These are phyloP conservation scores for Ochotona princeps DNA, from an alignment of 2,113 vertebrate genomes.

Conservation along the genomic window DNA sequence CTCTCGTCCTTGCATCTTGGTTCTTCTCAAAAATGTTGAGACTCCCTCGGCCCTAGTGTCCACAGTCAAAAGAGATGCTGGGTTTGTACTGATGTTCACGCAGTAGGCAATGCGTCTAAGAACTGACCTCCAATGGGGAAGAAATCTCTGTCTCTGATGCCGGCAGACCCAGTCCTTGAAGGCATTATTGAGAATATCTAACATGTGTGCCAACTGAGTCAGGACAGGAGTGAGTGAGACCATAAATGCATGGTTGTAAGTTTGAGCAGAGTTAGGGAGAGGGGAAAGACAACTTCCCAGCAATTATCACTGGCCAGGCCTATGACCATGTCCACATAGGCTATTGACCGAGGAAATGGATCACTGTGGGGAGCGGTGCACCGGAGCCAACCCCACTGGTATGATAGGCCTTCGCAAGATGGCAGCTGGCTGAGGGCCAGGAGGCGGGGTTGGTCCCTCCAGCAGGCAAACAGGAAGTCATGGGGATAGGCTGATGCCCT, in stretches of 20 bases:
- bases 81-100: background rate
- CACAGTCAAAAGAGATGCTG: background rate
- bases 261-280: too few species aligned
- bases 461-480: too few species aligned
- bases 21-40: background rate
- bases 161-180: background rate
- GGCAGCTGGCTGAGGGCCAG: too few species aligned
- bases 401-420: too few species aligned
- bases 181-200: background rate
- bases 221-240: background rate
- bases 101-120: background rate
- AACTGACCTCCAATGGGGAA: background rate
- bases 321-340: accelerated
- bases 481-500: too few species aligned
- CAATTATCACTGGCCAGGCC: background rate
- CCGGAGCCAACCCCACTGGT: too few species aligned
- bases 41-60: background rate
- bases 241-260: background rate
- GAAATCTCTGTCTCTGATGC: background rate
- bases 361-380: too few species aligned
- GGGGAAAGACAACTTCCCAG: background rate
- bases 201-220: background rate
- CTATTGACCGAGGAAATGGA: accelerated
- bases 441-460: too few species aligned
- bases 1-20: background rate